Evolutionary conservation across 2,113 vertebrate genomes (phyloP).

Genomic region (Paratilapia polleni): DNA sequence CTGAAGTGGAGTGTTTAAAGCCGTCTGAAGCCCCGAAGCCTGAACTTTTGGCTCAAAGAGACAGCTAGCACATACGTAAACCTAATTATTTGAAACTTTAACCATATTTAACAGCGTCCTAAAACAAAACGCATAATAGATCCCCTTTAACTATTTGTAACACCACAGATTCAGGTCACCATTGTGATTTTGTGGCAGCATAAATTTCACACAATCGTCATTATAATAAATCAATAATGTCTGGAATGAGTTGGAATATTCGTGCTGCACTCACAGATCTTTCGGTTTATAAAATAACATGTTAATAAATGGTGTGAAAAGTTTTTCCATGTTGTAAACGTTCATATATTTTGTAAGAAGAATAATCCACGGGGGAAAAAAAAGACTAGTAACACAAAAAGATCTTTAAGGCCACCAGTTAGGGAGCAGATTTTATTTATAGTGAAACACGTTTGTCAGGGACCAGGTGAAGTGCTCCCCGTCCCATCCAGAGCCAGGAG

Average conservation of each 20-base stretch:
- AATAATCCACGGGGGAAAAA: not conserved
- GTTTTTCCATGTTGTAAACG: not conserved
- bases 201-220: not conserved
- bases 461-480: not conserved
- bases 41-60: not conserved
- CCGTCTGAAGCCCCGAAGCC: not conserved
- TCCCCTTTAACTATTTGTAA: not conserved
- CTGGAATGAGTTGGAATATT: not conserved
- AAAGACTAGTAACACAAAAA: too few species aligned
- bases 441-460: not conserved
- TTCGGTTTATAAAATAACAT: not conserved
- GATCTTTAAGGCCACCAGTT: not conserved
- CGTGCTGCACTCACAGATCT: not conserved
- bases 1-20: not conserved
- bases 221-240: not conserved
- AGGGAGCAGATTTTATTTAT: slow-evolving; percentile 1
- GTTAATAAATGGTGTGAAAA: not conserved
- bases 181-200: not conserved
- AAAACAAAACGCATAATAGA: not conserved
- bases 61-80: not conserved
- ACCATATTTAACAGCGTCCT: not conserved
- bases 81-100: not conserved
- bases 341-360: not conserved
- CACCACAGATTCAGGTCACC: not conserved
- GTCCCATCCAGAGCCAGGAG: not conserved